phyloP scores from a whole-genome alignment of 1,140 invertebrate species.

The Psilanteris sp. region DNA sequence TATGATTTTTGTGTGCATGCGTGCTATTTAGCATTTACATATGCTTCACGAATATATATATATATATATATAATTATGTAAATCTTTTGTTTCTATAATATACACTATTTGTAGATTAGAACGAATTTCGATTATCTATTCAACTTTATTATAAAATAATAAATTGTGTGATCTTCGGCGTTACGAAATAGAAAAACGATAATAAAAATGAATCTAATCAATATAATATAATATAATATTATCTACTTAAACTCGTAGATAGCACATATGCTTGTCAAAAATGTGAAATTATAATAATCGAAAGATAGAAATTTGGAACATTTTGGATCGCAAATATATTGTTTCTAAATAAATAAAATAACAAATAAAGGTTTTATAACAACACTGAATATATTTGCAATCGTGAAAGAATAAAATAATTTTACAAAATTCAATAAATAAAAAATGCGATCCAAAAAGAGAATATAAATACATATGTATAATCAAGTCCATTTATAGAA shows the following conservation, averaged over 20 bases:
- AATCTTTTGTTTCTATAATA: conserved; percentile 49
- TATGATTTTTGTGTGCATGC: conserved; percentile 54
- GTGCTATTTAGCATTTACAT: conserved; percentile 46
- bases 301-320: conserved; percentile 6
- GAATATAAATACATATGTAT: conserved; percentile 62
- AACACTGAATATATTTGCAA: too few species aligned
- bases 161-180: conserved; percentile 19
- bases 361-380: too few species aligned
- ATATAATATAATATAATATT: too few species aligned
- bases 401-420: too few species aligned
- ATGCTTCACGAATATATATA: conserved; percentile 43
- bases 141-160: conserved; percentile 31
- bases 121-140: conserved; percentile 43
- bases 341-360: too few species aligned
- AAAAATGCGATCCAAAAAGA: conserved; percentile 44
- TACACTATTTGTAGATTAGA: conserved; percentile 51
- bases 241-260: too few species aligned
- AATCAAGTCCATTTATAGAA: conserved; percentile 67
- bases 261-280: too few species aligned
- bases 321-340: conserved; percentile 17
- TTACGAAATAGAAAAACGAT: conserved; percentile 11
- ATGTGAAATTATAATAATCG: not conserved
- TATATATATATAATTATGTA: conserved; percentile 45
- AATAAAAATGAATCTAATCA: conserved; percentile 9
- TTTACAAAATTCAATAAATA: not conserved